Percentiles rank a stretch among this genome's conserved stretches.
These are phyloP conservation scores for Galago senegalensis DNA, from an alignment of 2,797 vertebrate species.

Conservation along the genomic window DNA sequence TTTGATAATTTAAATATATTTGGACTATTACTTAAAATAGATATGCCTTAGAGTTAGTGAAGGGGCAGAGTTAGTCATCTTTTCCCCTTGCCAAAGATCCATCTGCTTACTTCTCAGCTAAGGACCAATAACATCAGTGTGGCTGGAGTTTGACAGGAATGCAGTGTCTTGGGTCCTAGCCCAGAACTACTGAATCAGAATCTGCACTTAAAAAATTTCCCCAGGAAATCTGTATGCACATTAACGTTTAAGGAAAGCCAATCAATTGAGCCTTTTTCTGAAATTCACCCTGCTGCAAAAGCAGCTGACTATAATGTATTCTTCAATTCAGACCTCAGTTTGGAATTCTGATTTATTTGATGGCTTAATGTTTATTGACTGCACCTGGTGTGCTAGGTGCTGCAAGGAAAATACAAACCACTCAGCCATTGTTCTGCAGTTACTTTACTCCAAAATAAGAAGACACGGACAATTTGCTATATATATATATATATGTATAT, in stretches of 20 bases:
- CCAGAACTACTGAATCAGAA: slow-evolving; percentile 35
- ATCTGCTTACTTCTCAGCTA: background rate
- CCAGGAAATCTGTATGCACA: slow-evolving; percentile 55
- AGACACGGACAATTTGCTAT: background rate
- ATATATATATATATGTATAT: too few relatives aligned
- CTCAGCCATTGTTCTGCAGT: slow-evolving; percentile 31
- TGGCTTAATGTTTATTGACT: slow-evolving; percentile 80
- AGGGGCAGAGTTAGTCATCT: background rate
- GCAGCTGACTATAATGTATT: slow-evolving; percentile 66
- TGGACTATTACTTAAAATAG: background rate
- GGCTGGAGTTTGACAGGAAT: slow-evolving; percentile 27
- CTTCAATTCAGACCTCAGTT: slow-evolving; percentile 65
- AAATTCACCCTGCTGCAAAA: slow-evolving; percentile 71
- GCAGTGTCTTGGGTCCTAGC: background rate
- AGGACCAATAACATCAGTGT: background rate
- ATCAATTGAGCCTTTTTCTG: slow-evolving; percentile 69
- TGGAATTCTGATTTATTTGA: slow-evolving; percentile 79
- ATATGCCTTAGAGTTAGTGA: slow-evolving; percentile 26
- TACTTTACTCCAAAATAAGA: slow-evolving; percentile 66
- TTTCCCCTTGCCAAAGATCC: background rate
- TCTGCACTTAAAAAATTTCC: slow-evolving; percentile 56
- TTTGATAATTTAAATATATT: slow-evolving; percentile 48
- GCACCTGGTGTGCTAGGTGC: slow-evolving; percentile 72
- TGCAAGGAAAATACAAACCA: slow-evolving; percentile 63
- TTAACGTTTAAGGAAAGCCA: slow-evolving; percentile 64